Evolutionary conservation across 2,888 invertebrate species (phyloP), one percentile per base, ranked within the genome.

Genomic region (Prosapia bicincta): DNA sequence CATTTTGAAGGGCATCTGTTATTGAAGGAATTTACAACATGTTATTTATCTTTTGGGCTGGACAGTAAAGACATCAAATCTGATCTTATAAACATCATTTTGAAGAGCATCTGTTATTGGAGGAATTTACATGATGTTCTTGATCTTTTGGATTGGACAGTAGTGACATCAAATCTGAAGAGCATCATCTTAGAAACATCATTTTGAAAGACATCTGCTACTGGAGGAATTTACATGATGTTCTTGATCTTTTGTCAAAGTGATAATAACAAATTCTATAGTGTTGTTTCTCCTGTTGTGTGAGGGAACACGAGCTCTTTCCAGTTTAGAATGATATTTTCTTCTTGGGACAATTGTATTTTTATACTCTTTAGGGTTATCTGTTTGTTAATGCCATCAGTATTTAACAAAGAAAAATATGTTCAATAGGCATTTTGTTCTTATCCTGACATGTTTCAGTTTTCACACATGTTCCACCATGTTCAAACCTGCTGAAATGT

Each of bases 121-220:
- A 38, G 38, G 10, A 13, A 38, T 38, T 38, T 38, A 13, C 38
- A 38, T 38, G 10, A 2, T 66, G n/a, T 5, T 30, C 43, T 32
- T 76, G 76, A 26, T n/a, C 76, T 32, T 69, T 72, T 26, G 28
- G 72, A 7, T 69, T 76, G 9, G 72, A 69, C 10, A 72, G 72
- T 5, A 76, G 69, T 43, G 13, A 67, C 20, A 76, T 72, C 28
- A 13, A 66, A 30, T 69, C 72, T 66, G 38, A 38, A 66, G 77
- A 77, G 38, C 13, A 38, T 13, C 38, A 38, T 13, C 10, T 38
- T 38, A 38, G 9, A 13, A 38, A 38, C 9, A 38, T 38, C 38
- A 13, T 13, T 13, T 38, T 38, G 13, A 38, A 38, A 38, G 13
- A 38, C 9, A 13, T 38, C 10, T 38, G 38, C 9, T 38, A 13